phyloP scores from a whole-genome alignment of 2,888 invertebrate species.

The Tethea ocularis region DNA sequence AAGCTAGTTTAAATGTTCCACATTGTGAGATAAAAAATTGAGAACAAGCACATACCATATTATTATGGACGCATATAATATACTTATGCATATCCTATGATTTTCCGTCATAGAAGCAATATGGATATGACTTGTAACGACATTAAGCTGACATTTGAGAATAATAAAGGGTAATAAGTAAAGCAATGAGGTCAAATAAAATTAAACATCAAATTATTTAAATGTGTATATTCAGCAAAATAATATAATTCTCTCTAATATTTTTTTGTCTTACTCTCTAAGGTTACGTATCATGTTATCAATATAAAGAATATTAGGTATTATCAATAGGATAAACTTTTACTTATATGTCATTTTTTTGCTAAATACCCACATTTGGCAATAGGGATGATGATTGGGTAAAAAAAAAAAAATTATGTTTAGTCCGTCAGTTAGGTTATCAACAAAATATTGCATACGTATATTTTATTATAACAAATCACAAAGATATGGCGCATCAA shows the following conservation, averaged over 20 bases:
- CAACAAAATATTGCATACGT: too few relatives aligned
- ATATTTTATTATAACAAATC: too few relatives aligned
- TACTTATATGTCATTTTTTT: neutral
- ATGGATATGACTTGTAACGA: slow-evolving; percentile 4
- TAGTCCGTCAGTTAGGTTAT: too few relatives aligned
- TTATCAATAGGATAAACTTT: too few relatives aligned
- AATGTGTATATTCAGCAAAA: neutral
- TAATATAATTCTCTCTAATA: too few relatives aligned
- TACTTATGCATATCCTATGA: slow-evolving; percentile 16
- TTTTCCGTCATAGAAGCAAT: neutral
- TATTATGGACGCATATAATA: slow-evolving; percentile 21
- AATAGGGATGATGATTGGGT: neutral
- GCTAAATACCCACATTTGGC: neutral
- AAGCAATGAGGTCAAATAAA: neutral
- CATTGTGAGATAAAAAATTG: slow-evolving; percentile 40
- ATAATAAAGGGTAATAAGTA: neutral
- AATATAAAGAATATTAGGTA: too few relatives aligned
- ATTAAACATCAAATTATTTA: neutral
- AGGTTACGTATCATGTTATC: too few relatives aligned
- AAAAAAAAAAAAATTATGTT: too few relatives aligned
- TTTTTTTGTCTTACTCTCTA: too few relatives aligned
- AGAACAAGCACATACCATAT: slow-evolving; percentile 27
- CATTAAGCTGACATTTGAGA: slow-evolving; percentile 4
- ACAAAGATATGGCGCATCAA: too few relatives aligned
- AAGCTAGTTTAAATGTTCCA: slow-evolving; percentile 8